Evolutionary conservation across 2,888 invertebrate genomes (phyloP).

Genomic region (Polydrusus tereticollis): DNA sequence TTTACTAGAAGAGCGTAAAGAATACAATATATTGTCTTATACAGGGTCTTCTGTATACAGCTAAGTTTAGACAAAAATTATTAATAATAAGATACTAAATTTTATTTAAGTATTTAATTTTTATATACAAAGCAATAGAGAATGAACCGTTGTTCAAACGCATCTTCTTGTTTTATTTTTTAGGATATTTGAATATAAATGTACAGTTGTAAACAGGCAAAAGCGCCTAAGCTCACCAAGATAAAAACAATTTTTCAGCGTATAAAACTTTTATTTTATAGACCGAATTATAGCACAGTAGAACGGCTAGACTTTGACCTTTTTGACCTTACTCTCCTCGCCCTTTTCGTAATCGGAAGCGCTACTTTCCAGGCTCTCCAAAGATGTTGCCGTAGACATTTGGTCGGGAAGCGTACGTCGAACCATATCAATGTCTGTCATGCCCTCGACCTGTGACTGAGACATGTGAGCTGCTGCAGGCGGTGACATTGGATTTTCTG

Average conservation of each 20-base stretch:
- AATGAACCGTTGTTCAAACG: no score
- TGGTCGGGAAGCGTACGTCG: slow-evolving; percentile 60
- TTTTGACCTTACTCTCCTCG: slow-evolving; percentile 5
- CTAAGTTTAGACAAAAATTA: no score
- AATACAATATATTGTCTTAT: no score
- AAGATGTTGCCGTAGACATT: slow-evolving; percentile 71
- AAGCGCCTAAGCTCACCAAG: not conserved
- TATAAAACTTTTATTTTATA: slow-evolving; percentile 3
- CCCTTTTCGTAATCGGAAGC: slow-evolving; percentile 51
- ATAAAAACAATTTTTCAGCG: not conserved
- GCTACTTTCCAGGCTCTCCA: slow-evolving; percentile 68
- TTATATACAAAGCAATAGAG: no score
- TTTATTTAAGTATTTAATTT: no score
- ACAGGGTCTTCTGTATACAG: no score
- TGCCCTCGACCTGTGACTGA: slow-evolving; percentile 53
- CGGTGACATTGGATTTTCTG: slow-evolving; percentile 52
- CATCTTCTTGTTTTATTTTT: no score
- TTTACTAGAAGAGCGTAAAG: no score
- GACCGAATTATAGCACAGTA: slow-evolving; percentile 3
- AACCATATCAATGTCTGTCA: slow-evolving; percentile 63
- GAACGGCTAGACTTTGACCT: not conserved
- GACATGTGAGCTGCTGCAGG: not conserved
- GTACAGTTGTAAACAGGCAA: not conserved
- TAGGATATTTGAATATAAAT: no score
- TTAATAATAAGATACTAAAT: no score